These are phyloP conservation scores for Etheostoma perlongum DNA, from an alignment of 2,797 vertebrate genomes.

Conservation along the genomic window DNA sequence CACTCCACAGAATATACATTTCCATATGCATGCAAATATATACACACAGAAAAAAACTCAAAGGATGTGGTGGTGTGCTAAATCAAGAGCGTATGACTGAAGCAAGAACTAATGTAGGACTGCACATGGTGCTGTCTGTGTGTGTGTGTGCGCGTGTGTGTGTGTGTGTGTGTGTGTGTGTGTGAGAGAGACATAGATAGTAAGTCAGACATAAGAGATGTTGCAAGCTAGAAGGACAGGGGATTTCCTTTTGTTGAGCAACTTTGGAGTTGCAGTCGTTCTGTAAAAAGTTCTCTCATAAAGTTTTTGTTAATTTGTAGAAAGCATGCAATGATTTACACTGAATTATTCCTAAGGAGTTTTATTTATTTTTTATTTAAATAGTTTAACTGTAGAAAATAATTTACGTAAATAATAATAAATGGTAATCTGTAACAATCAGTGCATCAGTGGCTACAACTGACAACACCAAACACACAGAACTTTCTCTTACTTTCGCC, in stretches of 20 bases:
- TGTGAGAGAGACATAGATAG: conserved; percentile 30
- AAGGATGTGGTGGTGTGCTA: conserved; percentile 69
- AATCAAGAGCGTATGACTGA: conserved; percentile 64
- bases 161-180: conserved; percentile 26
- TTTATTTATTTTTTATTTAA: neutral
- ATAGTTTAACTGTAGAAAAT: neutral
- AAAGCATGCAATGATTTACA: neutral
- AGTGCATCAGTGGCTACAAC: neutral
- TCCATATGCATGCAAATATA: conserved; percentile 26
- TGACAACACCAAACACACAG: neutral
- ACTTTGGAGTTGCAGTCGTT: conserved; percentile 23
- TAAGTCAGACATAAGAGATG: conserved; percentile 36
- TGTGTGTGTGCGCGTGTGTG: conserved; percentile 1
- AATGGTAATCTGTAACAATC: neutral
- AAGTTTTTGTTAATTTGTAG: conserved; percentile 3
- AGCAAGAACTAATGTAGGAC: conserved; percentile 20
- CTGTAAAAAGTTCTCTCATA: conserved; percentile 23
- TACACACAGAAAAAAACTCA: conserved; percentile 12
- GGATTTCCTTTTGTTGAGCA: conserved; percentile 59
- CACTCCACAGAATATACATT: conserved; percentile 30
- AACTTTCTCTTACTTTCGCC: too few relatives aligned
- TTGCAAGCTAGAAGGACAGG: conserved; percentile 10
- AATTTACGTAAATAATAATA: too few relatives aligned
- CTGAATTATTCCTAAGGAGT: neutral
- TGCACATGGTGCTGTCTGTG: conserved; percentile 48